These are phyloP conservation scores for Dinomys branickii DNA, from an alignment of 2,113 vertebrate species.

Conservation along the genomic window DNA sequence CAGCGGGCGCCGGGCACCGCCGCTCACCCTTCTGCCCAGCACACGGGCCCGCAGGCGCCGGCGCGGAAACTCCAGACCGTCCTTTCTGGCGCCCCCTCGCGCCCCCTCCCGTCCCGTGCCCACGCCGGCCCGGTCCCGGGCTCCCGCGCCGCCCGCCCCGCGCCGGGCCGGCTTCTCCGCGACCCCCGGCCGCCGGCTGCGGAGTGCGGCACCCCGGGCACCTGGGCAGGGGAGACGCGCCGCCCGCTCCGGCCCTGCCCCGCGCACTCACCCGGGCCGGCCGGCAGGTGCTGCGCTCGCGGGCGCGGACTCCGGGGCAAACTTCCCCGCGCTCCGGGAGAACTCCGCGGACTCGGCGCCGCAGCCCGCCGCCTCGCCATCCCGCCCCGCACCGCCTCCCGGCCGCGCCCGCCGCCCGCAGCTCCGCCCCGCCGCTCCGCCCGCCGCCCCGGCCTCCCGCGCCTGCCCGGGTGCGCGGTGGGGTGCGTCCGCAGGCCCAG, in stretches of 20 bases:
- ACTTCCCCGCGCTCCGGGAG: conserved; percentile 55
- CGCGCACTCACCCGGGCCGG: conserved; percentile 32
- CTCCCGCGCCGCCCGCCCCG: no score
- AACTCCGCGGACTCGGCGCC: not conserved
- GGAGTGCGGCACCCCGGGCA: not conserved
- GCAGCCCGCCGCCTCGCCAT: not conserved
- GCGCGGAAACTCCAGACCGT: no score
- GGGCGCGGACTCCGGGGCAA: conserved; percentile 10
- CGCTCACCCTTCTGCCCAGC: no score
- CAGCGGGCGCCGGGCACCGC: no score
- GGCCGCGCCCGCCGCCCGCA: not conserved
- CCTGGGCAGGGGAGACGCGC: not conserved
- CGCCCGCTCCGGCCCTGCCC: not conserved
- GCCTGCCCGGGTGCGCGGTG: not conserved
- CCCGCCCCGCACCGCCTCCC: not conserved
- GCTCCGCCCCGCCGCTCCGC: conserved; percentile 63
- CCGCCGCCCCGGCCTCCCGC: not conserved
- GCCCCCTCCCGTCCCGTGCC: no score
- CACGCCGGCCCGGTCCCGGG: no score
- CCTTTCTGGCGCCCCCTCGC: no score
- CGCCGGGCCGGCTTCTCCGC: not conserved
- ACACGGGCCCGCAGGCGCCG: no score
- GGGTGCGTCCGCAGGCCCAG: no score
- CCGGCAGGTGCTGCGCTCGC: not conserved
- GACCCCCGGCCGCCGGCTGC: not conserved